Evolutionary conservation across 2,888 invertebrate genomes (phyloP).

Genomic region (Heliconius erato): DNA sequence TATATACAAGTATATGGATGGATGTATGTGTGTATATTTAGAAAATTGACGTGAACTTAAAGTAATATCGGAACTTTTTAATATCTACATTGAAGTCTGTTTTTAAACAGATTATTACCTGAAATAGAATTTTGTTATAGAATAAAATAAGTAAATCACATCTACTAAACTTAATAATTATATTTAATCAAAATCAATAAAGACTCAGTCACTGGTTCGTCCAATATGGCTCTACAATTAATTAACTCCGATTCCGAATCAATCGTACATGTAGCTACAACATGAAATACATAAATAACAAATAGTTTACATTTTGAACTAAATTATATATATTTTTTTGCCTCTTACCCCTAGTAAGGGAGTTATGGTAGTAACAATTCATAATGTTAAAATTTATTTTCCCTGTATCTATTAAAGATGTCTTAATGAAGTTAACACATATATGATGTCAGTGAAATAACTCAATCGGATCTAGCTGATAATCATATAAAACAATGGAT

Average conservation of each 20-base stretch:
- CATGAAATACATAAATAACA: not conserved
- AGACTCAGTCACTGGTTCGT: not conserved
- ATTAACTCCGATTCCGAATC: not conserved
- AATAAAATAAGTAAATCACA: not conserved
- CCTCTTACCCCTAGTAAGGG: too few relatives aligned
- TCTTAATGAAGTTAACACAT: too few relatives aligned
- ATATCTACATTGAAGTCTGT: too few relatives aligned
- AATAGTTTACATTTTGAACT: not conserved
- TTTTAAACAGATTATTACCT: too few relatives aligned
- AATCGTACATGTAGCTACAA: not conserved
- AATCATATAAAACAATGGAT: too few relatives aligned
- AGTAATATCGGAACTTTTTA: not conserved
- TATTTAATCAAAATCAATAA: not conserved
- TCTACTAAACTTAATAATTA: not conserved
- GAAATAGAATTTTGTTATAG: not conserved
- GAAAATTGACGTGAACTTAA: not conserved
- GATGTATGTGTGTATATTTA: not conserved
- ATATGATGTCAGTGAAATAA: too few relatives aligned
- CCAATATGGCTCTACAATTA: not conserved
- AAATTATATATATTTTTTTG: not conserved
- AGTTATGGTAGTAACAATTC: too few relatives aligned
- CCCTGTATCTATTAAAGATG: too few relatives aligned
- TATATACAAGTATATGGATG: not conserved
- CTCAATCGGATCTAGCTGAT: too few relatives aligned
- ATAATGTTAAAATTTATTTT: too few relatives aligned